These are phyloP conservation scores for Bellardia bayeri DNA, from an alignment of 2,888 invertebrate genomes.

Conservation along the genomic window DNA sequence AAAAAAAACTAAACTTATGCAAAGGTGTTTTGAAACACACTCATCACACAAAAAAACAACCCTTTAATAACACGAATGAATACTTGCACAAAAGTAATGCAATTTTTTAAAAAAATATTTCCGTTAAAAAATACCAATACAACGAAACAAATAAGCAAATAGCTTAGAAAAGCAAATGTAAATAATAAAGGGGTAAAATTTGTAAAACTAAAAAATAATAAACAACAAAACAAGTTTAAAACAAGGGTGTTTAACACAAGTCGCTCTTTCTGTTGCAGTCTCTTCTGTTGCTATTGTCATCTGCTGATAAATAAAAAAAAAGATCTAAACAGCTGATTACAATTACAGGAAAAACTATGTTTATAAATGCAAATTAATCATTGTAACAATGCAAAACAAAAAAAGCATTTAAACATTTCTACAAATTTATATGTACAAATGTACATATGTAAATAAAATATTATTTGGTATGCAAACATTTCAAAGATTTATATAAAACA, in stretches of 20 bases:
- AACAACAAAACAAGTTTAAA: slow-evolving; percentile 35
- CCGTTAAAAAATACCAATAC: slow-evolving; percentile 35
- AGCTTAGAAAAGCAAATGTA: background rate
- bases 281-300: slow-evolving; percentile 22
- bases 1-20: background rate
- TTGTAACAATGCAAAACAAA: slow-evolving; percentile 9
- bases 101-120: slow-evolving; percentile 45
- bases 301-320: slow-evolving; percentile 4
- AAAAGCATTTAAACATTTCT: slow-evolving; percentile 24
- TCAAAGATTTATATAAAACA: slow-evolving; percentile 52
- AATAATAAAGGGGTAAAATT: slow-evolving; percentile 21
- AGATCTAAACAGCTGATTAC: slow-evolving; percentile 51
- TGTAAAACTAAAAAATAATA: slow-evolving; percentile 23
- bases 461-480: too few relatives aligned
- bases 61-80: slow-evolving; percentile 6
- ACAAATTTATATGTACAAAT: background rate
- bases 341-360: background rate
- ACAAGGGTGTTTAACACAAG: slow-evolving; percentile 38
- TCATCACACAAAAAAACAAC: background rate
- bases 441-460: too few relatives aligned
- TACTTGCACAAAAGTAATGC: background rate
- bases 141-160: background rate
- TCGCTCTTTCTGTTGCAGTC: background rate
- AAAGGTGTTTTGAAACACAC: slow-evolving; percentile 45
- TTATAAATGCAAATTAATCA: slow-evolving; percentile 55